Percentiles rank a stretch among this genome's conserved stretches.
Conservation (phyloP, 2,113 vertebrate species). For the Corvus cornix region DNA sequence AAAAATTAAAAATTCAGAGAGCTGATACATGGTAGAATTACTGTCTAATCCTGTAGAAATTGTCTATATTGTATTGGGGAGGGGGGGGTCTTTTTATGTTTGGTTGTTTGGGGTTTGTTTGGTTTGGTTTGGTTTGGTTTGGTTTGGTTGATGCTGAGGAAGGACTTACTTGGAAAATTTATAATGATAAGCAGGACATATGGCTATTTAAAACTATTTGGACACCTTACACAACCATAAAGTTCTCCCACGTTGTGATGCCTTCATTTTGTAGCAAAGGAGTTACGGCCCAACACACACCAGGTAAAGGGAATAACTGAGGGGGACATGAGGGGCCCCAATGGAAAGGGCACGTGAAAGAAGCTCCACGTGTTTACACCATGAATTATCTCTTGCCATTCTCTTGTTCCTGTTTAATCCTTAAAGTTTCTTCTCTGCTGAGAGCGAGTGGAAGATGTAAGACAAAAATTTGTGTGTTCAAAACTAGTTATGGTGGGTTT, state of each 20-base stretch:
- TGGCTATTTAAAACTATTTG: background rate
- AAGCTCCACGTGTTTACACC: background rate
- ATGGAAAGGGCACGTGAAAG: background rate
- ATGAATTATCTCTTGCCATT: background rate
- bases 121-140: background rate
- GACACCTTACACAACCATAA: background rate
- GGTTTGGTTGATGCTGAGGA: background rate
- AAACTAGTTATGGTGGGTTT: background rate
- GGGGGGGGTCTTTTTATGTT: too few species aligned
- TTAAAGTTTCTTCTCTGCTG: background rate
- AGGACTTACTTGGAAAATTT: background rate
- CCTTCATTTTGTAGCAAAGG: background rate
- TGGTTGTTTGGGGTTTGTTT: background rate
- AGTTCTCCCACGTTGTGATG: background rate
- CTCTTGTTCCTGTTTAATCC: background rate
- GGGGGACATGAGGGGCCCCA: accelerated
- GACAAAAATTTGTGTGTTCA: background rate
- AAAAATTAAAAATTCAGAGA: background rate
- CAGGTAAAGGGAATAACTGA: background rate
- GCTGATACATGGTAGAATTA: background rate
- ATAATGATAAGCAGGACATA: background rate
- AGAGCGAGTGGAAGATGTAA: background rate
- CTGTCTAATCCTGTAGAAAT: background rate
- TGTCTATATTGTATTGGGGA: background rate
- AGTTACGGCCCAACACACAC: background rate